phyloP scores from a whole-genome alignment of 2,113 vertebrate genomes.

The Eublepharis macularius region DNA sequence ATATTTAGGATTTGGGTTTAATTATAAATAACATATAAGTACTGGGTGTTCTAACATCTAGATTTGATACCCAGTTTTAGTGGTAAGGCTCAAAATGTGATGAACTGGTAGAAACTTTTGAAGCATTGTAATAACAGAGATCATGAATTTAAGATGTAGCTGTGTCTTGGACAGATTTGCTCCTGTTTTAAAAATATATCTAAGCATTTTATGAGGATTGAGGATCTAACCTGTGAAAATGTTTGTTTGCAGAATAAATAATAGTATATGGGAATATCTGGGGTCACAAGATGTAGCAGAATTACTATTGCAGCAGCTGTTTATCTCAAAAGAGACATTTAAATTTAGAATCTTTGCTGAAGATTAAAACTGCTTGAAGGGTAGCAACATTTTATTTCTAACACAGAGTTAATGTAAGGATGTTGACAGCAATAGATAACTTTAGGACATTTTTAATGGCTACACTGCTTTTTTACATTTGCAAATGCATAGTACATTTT shows the following conservation, averaged over 20 bases:
- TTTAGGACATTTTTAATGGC: not conserved
- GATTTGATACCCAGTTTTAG: slow-evolving; percentile 13
- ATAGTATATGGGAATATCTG: not conserved
- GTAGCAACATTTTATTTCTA: slow-evolving; percentile 5
- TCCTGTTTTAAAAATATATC: slow-evolving; percentile 17
- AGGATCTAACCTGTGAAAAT: slow-evolving; percentile 13
- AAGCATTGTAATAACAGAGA: not conserved
- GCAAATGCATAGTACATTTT: not conserved
- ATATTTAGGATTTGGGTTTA: not conserved
- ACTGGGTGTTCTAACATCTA: not conserved
- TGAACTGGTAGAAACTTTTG: not conserved
- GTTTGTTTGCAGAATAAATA: slow-evolving; percentile 31
- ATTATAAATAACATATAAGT: not conserved
- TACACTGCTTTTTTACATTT: not conserved
- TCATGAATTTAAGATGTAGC: not conserved
- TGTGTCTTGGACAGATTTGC: slow-evolving; percentile 5
- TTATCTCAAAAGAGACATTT: slow-evolving; percentile 9
- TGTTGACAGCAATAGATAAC: not conserved
- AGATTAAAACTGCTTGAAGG: not conserved
- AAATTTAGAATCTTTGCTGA: not conserved
- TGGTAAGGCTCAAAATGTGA: slow-evolving; percentile 5
- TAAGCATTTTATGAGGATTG: slow-evolving; percentile 11
- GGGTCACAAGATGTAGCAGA: slow-evolving; percentile 27
- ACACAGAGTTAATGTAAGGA: not conserved
- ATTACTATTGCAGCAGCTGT: not conserved